Conservation (phyloP, 1,140 invertebrate genomes). For the Bombus difficillimus region DNA sequence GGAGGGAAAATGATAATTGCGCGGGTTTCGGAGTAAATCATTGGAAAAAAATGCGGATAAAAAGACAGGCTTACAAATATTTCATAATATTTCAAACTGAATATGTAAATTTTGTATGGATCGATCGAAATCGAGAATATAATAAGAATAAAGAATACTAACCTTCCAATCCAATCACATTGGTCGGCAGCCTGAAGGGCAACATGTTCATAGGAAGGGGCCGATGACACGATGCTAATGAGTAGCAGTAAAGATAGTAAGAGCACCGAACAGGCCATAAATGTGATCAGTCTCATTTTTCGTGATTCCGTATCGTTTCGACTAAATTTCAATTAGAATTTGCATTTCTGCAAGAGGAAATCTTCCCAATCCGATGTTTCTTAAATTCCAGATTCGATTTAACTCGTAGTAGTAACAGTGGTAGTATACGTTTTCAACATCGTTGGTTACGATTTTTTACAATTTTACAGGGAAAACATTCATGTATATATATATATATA, state of each 20-base stretch:
- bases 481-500: background rate
- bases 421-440: background rate
- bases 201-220: slow-evolving; percentile 72
- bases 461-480: background rate
- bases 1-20: background rate
- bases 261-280: background rate
- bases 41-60: background rate
- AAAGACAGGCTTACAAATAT: background rate
- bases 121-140: slow-evolving; percentile 19
- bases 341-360: background rate
- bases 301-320: background rate
- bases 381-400: background rate
- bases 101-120: background rate
- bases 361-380: background rate
- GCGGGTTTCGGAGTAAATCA: background rate
- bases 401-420: background rate
- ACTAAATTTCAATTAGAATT: slow-evolving; percentile 7
- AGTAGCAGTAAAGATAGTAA: slow-evolving; percentile 58
- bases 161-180: slow-evolving; percentile 82
- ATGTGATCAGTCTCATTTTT: slow-evolving; percentile 43
- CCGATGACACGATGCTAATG: slow-evolving; percentile 61
- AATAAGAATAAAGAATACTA: slow-evolving; percentile 55
- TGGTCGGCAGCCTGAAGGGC: slow-evolving; percentile 76
- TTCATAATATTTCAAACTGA: background rate
- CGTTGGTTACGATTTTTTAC: background rate